phyloP scores from a whole-genome alignment of 2,888 invertebrate species.

The Formica aserva region DNA sequence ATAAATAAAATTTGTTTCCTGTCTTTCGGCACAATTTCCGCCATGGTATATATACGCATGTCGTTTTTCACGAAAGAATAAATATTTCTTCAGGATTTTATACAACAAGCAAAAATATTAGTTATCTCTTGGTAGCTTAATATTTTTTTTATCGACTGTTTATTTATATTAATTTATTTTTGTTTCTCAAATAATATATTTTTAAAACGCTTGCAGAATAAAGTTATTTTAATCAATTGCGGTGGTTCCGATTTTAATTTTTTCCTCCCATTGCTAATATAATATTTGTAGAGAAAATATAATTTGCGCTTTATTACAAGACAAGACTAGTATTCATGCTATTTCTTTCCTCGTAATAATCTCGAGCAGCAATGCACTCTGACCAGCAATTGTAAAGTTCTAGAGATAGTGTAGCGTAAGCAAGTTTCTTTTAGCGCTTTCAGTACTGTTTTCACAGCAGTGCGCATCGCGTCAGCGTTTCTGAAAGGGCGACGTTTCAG shows the following conservation, averaged over 20 bases:
- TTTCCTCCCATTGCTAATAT: neutral
- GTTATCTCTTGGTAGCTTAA: neutral
- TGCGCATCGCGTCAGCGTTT: conserved; percentile 34
- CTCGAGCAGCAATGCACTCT: conserved; percentile 6
- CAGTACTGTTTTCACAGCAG: conserved; percentile 46
- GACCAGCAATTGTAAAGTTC: conserved; percentile 42
- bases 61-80: conserved; percentile 1
- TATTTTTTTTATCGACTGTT: neutral
- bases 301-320: conserved; percentile 3
- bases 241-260: neutral
- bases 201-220: neutral
- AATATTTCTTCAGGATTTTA: conserved; percentile 16
- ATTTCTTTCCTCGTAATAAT: conserved; percentile 31
- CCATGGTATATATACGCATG: neutral
- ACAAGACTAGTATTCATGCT: neutral
- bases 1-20: conserved; percentile 46
- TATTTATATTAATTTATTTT: neutral
- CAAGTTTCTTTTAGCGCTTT: conserved; percentile 48
- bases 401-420: conserved; percentile 38
- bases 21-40: conserved; percentile 40
- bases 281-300: neutral
- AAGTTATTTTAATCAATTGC: neutral
- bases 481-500: conserved; percentile 41
- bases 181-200: neutral
- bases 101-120: conserved; percentile 8